phyloP scores from a whole-genome alignment of 2,113 vertebrate genomes.

The Tringa solitaria region DNA sequence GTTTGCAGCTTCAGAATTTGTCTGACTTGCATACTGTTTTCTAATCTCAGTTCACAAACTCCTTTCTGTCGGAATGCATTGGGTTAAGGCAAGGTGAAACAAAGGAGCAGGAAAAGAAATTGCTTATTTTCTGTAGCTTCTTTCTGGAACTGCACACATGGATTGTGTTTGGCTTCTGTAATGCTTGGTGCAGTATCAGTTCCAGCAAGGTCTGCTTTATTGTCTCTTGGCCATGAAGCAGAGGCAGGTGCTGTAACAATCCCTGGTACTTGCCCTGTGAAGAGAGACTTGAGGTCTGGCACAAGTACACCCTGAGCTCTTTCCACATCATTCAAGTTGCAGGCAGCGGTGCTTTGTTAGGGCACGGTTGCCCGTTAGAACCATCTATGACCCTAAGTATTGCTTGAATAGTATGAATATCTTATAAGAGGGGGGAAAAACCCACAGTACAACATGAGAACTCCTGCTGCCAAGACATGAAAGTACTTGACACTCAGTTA shows the following conservation, averaged over 20 bases:
- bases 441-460: not conserved
- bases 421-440: not conserved
- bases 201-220: not conserved
- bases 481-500: not conserved
- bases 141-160: not conserved
- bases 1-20: not conserved
- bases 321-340: accelerated
- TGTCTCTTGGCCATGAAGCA: not conserved
- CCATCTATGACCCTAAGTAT: not conserved
- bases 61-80: not conserved
- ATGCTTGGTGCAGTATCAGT: not conserved
- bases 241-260: not conserved
- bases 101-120: not conserved
- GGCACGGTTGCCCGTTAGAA: not conserved
- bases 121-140: not conserved
- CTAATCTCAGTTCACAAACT: not conserved
- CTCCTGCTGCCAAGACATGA: not conserved
- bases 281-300: not conserved
- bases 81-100: not conserved
- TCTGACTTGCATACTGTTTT: not conserved
- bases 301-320: not conserved
- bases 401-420: not conserved
- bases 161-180: not conserved
- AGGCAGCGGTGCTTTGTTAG: not conserved
- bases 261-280: not conserved